Evolutionary conservation across 2,888 invertebrate genomes (phyloP).

Genomic region (Endomychus coccineus): DNA sequence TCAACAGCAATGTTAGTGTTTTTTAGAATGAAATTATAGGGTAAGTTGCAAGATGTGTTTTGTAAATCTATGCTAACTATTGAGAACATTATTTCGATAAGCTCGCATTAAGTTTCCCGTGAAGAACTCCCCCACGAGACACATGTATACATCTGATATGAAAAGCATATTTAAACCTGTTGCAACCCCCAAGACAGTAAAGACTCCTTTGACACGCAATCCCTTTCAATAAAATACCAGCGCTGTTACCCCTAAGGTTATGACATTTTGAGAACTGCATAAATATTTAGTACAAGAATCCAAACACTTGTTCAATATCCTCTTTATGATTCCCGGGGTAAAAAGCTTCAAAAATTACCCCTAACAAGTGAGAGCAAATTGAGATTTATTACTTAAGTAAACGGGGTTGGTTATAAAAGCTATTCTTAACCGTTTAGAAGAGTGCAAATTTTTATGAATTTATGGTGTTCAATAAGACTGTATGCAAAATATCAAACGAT

Average conservation of each 20-base stretch:
- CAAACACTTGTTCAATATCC: slow-evolving; percentile 28
- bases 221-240: slow-evolving; percentile 31
- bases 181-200: slow-evolving; percentile 31
- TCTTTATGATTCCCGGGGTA: slow-evolving; percentile 18
- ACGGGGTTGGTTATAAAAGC: slow-evolving; percentile 3
- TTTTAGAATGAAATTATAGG: no score
- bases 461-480: slow-evolving; percentile 3
- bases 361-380: slow-evolving; percentile 19
- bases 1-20: no score
- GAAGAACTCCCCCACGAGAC: slow-evolving; percentile 20
- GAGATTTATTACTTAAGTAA: slow-evolving; percentile 19
- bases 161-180: slow-evolving; percentile 42
- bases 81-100: no score
- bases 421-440: slow-evolving; percentile 14
- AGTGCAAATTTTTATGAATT: no score
- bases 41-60: no score
- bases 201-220: slow-evolving; percentile 26
- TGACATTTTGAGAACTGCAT: slow-evolving; percentile 31
- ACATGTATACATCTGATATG: slow-evolving; percentile 33
- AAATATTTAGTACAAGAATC: slow-evolving; percentile 27
- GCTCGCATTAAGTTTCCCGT: slow-evolving; percentile 3
- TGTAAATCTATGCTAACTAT: no score
- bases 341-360: slow-evolving; percentile 27
- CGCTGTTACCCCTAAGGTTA: slow-evolving; percentile 31
- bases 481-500: slow-evolving; percentile 6